Evolutionary conservation across 64 coral and sea anemone species (phyloP).

Genomic region (Hydrozoanthus tunicans): DNA sequence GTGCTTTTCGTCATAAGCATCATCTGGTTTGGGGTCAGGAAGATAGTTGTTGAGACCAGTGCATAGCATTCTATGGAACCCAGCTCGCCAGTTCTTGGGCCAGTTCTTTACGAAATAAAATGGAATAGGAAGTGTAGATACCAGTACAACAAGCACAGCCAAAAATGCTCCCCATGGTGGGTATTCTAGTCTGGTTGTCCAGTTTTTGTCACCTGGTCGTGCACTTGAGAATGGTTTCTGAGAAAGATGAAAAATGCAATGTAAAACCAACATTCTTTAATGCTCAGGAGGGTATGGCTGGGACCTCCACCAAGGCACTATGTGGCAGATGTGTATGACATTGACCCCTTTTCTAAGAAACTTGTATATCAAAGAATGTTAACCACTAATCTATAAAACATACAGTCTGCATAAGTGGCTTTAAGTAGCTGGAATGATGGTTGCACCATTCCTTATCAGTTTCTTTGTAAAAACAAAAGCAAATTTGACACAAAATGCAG

Average conservation of each 20-base stretch:
- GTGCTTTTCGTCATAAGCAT: neutral
- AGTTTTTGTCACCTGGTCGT: neutral
- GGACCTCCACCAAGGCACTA: no score
- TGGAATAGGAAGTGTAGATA: conserved; percentile 83
- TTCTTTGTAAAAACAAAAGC: no score
- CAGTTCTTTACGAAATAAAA: conserved; percentile 94
- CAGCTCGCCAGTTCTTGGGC: conserved; percentile 88
- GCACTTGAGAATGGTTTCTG: conserved; percentile 58
- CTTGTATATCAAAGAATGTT: no score
- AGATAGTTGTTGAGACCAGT: conserved; percentile 91
- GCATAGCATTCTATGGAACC: conserved; percentile 84
- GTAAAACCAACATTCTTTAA: no score
- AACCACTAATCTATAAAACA: no score
- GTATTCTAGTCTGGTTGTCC: conserved; percentile 25
- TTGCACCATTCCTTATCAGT: no score
- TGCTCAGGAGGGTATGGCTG: no score
- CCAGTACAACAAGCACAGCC: conserved; percentile 72
- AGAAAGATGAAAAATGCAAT: neutral
- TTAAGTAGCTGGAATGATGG: no score
- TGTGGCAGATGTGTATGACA: no score
- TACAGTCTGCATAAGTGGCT: no score
- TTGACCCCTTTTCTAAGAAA: no score
- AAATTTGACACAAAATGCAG: no score
- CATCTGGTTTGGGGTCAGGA: conserved; percentile 71
- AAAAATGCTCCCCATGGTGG: conserved; percentile 82